Evolutionary conservation across 2,888 invertebrate species (phyloP), one percentile per base, ranked within the genome.

Genomic region (Allacma fusca): DNA sequence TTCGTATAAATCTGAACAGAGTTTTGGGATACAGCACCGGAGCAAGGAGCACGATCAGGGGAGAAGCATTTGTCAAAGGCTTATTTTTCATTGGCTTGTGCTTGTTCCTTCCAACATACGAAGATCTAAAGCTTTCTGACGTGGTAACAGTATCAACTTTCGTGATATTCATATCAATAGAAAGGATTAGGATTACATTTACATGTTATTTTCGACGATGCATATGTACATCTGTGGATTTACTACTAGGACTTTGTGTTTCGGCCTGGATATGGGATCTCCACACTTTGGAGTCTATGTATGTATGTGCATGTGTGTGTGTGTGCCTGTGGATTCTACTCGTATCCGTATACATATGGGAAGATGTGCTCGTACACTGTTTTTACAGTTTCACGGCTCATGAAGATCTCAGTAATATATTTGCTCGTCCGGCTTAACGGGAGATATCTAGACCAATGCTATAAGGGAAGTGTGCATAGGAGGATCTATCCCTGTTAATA

Each of bases 131-230:
- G n/a, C 64, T 73, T 40, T 29, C 34, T 64, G 43, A 43, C 28
- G 57, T 21, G 4, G 43, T 62, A 59, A 74, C 29, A 76, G 75
- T 76, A 76, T 76, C 75, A 76, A 76, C 75, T 76, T 76, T 76
- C 75, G 59, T 76, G 57, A 76, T 76, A 76, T 69, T 69, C 75
- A 76, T 78, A 67, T 78, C 75, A 78, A 78, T 78, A 72, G 75
- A 64, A 67, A 72, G 78, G 75, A 75, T 78, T 75, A 76, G 75
- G 71, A 78, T 78, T 71, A 67, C 75, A 70, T 71, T 75, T 75
- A 75, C 78, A 75, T 75, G 24, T 59, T 26, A 43, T 28, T 24
- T 50, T n/a, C 40, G 7, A 9, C 13, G 5, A 40, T 40, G 40
- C 40, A 5, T 13, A 40, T 9, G 40, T 40, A 40, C 13, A 13